Percentiles rank a stretch among this genome's conserved stretches.
These are phyloP conservation scores for Brachionus paranguensis DNA, from an alignment of 1,140 invertebrate genomes.

Conservation along the genomic window DNA sequence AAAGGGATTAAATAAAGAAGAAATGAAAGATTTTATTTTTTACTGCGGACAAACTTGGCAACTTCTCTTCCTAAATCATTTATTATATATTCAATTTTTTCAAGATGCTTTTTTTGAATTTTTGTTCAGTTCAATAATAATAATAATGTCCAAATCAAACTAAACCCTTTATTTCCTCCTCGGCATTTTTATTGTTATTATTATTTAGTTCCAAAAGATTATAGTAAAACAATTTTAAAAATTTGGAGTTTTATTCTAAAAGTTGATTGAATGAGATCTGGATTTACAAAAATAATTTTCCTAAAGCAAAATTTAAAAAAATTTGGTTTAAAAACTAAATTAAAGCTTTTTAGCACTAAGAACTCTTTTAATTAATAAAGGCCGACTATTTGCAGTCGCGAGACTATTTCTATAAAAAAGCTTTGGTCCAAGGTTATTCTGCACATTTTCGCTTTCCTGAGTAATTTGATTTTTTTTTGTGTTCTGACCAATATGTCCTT, in stretches of 20 bases:
- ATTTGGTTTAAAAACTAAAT: background rate
- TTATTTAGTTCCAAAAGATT: too few species aligned
- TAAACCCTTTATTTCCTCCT: too few species aligned
- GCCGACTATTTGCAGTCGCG: background rate
- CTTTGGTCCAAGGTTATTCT: background rate
- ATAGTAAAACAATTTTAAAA: too few species aligned
- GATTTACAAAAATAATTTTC: background rate
- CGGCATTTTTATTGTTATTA: too few species aligned
- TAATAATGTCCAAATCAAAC: too few species aligned
- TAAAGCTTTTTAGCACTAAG: constrained; percentile 7
- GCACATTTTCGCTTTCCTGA: background rate
- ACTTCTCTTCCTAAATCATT: too few species aligned
- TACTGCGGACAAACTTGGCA: too few species aligned
- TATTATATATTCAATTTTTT: too few species aligned
- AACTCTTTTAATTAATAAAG: background rate
- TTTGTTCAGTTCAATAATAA: too few species aligned
- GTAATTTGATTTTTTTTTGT: background rate
- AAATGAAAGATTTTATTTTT: too few species aligned
- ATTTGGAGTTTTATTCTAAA: background rate
- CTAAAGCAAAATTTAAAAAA: background rate
- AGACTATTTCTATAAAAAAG: constrained; percentile 16
- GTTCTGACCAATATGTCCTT: background rate
- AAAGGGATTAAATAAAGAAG: too few species aligned
- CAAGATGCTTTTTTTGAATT: too few species aligned
- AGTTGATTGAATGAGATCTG: background rate